A percentile compares a stretch with the other conserved stretches of the same genome.
phyloP scores from a whole-genome alignment of 2,888 invertebrate species.

The Lasioglossum leucozonium region DNA sequence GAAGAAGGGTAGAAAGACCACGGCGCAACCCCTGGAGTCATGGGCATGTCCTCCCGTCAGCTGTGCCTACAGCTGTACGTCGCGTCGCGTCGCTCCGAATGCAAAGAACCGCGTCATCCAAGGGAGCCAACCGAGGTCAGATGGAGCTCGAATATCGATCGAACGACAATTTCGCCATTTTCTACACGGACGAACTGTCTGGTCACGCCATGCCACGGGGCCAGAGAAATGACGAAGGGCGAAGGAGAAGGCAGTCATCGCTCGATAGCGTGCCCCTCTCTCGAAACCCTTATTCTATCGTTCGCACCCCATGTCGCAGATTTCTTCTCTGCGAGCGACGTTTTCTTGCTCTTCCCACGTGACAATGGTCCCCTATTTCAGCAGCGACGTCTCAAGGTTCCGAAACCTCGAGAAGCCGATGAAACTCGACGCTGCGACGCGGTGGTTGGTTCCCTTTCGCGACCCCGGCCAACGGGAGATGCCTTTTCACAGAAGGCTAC shows the following conservation, averaged over 20 bases:
- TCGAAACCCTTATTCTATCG: constrained; percentile 15
- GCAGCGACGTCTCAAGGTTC: constrained; percentile 36
- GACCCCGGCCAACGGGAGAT: background rate
- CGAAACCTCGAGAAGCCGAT: constrained; percentile 64
- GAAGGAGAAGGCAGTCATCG: background rate
- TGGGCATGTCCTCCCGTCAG: constrained; percentile 61
- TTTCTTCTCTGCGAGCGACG: constrained; percentile 11
- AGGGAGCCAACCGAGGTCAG: constrained; percentile 18
- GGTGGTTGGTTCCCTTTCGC: constrained; percentile 35
- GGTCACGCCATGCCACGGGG: background rate
- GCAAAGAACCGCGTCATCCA: constrained; percentile 41
- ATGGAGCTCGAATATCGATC: constrained; percentile 58
- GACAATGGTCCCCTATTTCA: constrained; percentile 55
- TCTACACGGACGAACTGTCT: constrained; percentile 45
- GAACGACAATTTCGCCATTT: constrained; percentile 36
- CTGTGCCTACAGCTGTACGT: constrained; percentile 70
- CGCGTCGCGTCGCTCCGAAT: constrained; percentile 40
- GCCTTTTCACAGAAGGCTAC: constrained; percentile 22
- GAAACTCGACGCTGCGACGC: constrained; percentile 68
- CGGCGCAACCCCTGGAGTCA: constrained; percentile 42
- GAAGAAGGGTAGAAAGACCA: constrained; percentile 48
- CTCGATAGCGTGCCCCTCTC: background rate
- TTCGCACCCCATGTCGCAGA: constrained; percentile 11
- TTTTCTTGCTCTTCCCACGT: constrained; percentile 26
- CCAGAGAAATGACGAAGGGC: background rate